phyloP scores from a whole-genome alignment of 2,888 invertebrate species.

The Anthoptus insignis region DNA sequence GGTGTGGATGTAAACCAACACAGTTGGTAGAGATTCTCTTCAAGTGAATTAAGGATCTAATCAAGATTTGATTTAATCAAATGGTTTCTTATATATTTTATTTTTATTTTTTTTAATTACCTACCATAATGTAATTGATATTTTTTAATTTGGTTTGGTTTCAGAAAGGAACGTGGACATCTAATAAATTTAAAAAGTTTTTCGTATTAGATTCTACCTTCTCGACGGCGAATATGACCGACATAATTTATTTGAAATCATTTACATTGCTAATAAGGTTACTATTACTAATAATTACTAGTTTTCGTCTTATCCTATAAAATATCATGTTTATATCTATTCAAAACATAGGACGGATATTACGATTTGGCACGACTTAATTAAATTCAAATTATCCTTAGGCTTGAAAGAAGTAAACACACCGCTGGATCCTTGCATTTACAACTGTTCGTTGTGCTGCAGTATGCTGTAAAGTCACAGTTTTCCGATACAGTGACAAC shows the following conservation, averaged over 20 bases:
- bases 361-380: neutral
- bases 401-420: slow-evolving; percentile 61
- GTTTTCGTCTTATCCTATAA: too few species aligned
- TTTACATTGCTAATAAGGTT: slow-evolving; percentile 66
- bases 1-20: too few species aligned
- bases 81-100: too few species aligned
- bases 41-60: too few species aligned
- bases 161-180: slow-evolving; percentile 69
- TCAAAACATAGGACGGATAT: too few species aligned
- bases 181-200: slow-evolving; percentile 57
- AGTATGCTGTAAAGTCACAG: slow-evolving; percentile 61
- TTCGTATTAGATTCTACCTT: slow-evolving; percentile 61
- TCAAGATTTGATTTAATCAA: too few species aligned
- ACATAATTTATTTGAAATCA: slow-evolving; percentile 63
- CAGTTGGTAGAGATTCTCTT: too few species aligned
- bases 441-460: slow-evolving; percentile 59
- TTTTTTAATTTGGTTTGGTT: too few species aligned
- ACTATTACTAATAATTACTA: slow-evolving; percentile 46
- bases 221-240: slow-evolving; percentile 63
- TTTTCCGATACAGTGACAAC: slow-evolving; percentile 55
- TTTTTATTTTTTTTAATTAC: too few species aligned
- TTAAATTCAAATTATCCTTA: neutral
- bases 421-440: slow-evolving; percentile 58
- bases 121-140: too few species aligned
- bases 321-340: too few species aligned